Percentiles rank a stretch among this genome's conserved stretches.
Conservation (phyloP, 2,797 vertebrate species). For the Scomberomorus guttatus region DNA sequence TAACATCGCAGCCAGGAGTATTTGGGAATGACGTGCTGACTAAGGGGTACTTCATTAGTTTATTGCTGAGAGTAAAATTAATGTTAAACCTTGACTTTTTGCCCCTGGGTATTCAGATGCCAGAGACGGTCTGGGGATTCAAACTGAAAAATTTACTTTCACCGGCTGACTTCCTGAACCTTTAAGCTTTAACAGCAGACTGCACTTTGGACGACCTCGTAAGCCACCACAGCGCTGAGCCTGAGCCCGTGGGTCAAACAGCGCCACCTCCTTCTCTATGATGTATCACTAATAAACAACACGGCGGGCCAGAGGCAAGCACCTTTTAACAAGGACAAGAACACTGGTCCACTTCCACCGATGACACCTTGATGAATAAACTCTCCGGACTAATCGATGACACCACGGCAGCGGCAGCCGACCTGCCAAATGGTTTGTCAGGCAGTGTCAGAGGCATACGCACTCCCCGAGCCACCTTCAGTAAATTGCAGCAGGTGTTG, state of each 20-base stretch:
- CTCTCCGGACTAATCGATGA: constrained; percentile 69
- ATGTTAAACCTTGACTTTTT: constrained; percentile 41
- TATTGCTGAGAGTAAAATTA: constrained; percentile 37
- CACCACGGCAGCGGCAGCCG: constrained; percentile 37
- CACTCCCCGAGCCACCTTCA: constrained; percentile 39
- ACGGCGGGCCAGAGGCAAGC: constrained; percentile 46
- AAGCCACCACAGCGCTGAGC: constrained; percentile 29
- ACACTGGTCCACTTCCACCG: constrained; percentile 63
- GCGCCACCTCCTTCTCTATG: constrained; percentile 43
- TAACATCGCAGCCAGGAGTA: constrained; percentile 30
- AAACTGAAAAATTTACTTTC: constrained; percentile 39
- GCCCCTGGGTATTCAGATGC: constrained; percentile 33
- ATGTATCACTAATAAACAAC: constrained; percentile 66
- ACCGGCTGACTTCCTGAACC: constrained; percentile 46
- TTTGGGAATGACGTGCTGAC: constrained; percentile 34
- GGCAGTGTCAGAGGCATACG: constrained; percentile 34
- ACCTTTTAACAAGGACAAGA: constrained; percentile 64
- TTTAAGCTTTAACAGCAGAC: constrained; percentile 47
- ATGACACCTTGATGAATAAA: constrained; percentile 79
- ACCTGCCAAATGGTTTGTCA: constrained; percentile 37
- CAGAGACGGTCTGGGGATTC: constrained; percentile 36
- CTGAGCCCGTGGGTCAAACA: constrained; percentile 40
- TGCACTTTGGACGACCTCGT: constrained; percentile 34
- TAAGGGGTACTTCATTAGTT: constrained; percentile 34
- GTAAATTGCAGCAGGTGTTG: constrained; percentile 39